Evolutionary conservation across 2,113 vertebrate species (phyloP).

Genomic region (Salminus brasiliensis): DNA sequence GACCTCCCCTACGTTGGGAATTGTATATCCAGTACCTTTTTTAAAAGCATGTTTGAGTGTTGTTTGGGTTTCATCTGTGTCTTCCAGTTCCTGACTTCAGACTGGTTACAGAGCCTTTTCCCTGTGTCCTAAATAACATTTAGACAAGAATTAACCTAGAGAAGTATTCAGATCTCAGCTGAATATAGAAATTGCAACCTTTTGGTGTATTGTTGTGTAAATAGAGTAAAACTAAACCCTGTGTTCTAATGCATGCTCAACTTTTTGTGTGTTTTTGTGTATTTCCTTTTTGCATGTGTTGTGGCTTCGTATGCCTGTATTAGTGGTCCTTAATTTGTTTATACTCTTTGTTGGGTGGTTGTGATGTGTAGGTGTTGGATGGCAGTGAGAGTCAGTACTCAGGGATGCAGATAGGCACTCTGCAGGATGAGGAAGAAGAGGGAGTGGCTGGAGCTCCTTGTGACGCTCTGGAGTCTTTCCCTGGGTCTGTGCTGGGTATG

Average conservation of each 20-base stretch:
- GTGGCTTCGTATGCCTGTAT: slow-evolving; percentile 20
- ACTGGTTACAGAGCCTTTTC: not conserved
- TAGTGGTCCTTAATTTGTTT: not conserved
- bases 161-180: not conserved
- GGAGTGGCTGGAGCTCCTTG: slow-evolving; percentile 67
- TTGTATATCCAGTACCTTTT: not conserved
- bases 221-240: not conserved
- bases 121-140: not conserved
- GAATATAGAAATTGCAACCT: not conserved
- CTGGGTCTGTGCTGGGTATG: slow-evolving; percentile 83
- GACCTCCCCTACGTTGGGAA: not conserved
- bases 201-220: not conserved
- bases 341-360: not conserved
- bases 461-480: slow-evolving; percentile 75
- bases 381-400: slow-evolving; percentile 89
- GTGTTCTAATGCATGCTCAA: slow-evolving; percentile 4
- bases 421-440: slow-evolving; percentile 92
- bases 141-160: not conserved
- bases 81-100: not conserved
- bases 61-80: slow-evolving; percentile 3
- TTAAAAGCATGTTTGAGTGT: slow-evolving; percentile 12
- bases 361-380: slow-evolving; percentile 83
- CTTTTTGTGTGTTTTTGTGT: slow-evolving; percentile 1
- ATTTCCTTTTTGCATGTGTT: not conserved
- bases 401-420: slow-evolving; percentile 86